Base-by-base conservation (phyloP, 2,113 vertebrate genomes). In the Poeciliopsis turrubarensis region DNA sequence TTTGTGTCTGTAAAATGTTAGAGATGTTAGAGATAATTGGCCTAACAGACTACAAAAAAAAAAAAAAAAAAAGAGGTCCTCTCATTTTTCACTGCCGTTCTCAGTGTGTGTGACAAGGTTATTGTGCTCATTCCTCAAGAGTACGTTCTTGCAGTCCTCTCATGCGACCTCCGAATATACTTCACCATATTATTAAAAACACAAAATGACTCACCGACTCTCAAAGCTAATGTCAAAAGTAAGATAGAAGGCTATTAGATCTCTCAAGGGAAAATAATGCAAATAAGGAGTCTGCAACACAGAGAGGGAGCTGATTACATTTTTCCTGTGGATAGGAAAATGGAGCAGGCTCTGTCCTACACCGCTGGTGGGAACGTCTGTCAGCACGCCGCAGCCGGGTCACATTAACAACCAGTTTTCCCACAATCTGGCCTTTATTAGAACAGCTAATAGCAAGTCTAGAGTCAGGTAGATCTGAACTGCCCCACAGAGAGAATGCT, bases 401-500 rank as follows among this genome's bases (percentile, higher is more conserved):
- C 90, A 89, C 87, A 91, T 92, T 93, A 94, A 91, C 86, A 81
- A 89, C 89, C 85, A 87, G 83, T 92, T 92, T 92, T 92, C 89
- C 91, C 92, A 93, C 90, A 92, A 93, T 93, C 91, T 94, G 92
- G 92, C 91, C 91, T 94, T 94, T 90, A 94, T 94, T 93, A 95
- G n/a, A 65, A 72, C 54, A 67, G 72, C 80, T 92, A 92, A 92
- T 89, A 87, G 89, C 87, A 86, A 83, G 77, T 73, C 76, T 78
- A 73, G 89, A 90, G 91, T 91, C 93, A 94, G 90, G 90, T 93
- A 93, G 82, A 91, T 94, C 86, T 89, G 76, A 91, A 91, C 86
- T 85, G 86, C 81, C 89, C 89, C 86, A 89, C 85, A 81, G 87
- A 90, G 89, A 92, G 87, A 89, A 75, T 63, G 77, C 74, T 80